Base-by-base conservation (phyloP, 2,797 vertebrate species). In the Pitangus sulphuratus region DNA sequence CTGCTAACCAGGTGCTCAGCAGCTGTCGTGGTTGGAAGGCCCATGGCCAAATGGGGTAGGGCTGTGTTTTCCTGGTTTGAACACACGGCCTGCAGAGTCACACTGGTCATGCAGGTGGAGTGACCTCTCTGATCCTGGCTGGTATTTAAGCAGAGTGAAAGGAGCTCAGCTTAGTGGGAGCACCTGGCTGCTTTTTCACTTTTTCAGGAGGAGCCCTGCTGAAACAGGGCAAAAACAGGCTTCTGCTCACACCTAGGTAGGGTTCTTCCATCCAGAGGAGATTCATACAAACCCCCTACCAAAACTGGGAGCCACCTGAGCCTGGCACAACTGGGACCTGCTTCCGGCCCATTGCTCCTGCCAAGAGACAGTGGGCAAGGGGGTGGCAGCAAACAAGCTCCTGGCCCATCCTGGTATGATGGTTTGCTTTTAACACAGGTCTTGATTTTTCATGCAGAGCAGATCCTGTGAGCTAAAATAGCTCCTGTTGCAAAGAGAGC, bases 1-100 rank as follows among this genome's bases (percentile, higher is more conserved):
- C 15, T 31, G 56, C 39, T 69, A 11, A 40, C 24, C n/a, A 50
- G 15, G 37, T 28, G 40, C 47, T 56, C 2, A 2, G 53, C 44
- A 48, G 17, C 2, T 3, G 54, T 6, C 1, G 0, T 57, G 26
- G 54, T 17, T 45, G n/a, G 45, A 42, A 76, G 22, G 28, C 57
- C 44, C 0, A 0, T 15, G 50, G 75, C 70, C 57, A 53, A 5
- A 31, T 0, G 1, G 54, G 15, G 2, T 35, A 31, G 31, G 44
- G 70, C 57, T 87, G 31, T 7, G 12, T 45, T 60, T 68, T 64
- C 3, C 0, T 30, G 16, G 21, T 51, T 45, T 75, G 40, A 42
- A 19, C 13, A 18, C 4, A 4, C 0, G 1, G 65, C 11, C n/a
- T 6, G 5, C 37, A 64, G 42, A 45, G 51, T 17, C 58, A 18